phyloP scores from a whole-genome alignment of 2,797 vertebrate genomes.

The Cyprinodon diabolis region DNA sequence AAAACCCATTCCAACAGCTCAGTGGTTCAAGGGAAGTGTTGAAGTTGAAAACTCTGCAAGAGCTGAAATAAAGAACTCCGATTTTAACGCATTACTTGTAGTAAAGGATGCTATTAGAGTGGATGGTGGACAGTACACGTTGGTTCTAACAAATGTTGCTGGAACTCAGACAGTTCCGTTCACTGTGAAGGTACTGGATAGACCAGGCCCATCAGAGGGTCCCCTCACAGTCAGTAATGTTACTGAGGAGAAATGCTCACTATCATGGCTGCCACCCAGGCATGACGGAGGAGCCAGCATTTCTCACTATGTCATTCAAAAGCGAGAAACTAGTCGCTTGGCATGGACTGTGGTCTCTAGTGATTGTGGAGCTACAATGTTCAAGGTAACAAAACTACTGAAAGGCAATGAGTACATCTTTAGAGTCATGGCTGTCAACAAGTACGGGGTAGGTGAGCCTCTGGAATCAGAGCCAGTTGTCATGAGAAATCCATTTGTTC shows the following conservation, averaged over 20 bases:
- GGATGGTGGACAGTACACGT: conserved; percentile 94
- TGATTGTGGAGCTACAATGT: conserved; percentile 92
- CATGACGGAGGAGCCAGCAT: conserved; percentile 96
- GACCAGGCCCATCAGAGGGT: conserved; percentile 94
- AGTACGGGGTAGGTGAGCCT: conserved; percentile 93
- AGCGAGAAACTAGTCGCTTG: conserved; percentile 97
- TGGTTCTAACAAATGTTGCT: conserved; percentile 95
- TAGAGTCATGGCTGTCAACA: conserved; percentile 97
- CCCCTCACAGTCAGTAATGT: conserved; percentile 93
- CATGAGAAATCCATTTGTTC: conserved; percentile 96
- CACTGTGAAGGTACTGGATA: conserved; percentile 95
- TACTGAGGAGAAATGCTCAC: conserved; percentile 94
- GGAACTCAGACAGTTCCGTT: conserved; percentile 92
- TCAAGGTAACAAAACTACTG: conserved; percentile 97
- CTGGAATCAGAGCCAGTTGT: conserved; percentile 93
- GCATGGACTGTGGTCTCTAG: conserved; percentile 95
- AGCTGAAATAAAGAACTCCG: conserved; percentile 93
- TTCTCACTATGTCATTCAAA: conserved; percentile 95
- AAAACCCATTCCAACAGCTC: conserved; percentile 92
- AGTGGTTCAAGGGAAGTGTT: conserved; percentile 94
- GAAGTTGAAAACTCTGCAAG: conserved; percentile 95
- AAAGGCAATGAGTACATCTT: conserved; percentile 98
- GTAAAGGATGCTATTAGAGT: conserved; percentile 96
- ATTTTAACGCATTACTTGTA: conserved; percentile 91
- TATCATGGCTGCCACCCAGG: conserved; percentile 93